These are phyloP conservation scores for Porphyrio hochstetteri DNA, from an alignment of 2,113 vertebrate species.

Conservation along the genomic window DNA sequence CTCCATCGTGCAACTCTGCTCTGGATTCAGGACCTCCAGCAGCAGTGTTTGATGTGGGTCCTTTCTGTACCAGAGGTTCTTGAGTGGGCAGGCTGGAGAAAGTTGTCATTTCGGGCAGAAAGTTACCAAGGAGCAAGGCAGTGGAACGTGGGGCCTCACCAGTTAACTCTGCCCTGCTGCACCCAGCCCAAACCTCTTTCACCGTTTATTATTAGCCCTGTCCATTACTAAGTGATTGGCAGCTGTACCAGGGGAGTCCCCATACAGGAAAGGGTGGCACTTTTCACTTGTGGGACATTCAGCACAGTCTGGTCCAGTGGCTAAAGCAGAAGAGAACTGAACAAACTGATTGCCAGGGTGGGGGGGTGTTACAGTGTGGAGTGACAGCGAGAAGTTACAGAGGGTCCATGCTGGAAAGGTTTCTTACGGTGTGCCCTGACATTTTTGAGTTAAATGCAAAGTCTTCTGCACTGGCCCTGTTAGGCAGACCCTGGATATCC, in stretches of 20 bases:
- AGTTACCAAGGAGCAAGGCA: background rate
- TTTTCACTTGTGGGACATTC: background rate
- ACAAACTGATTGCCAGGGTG: background rate
- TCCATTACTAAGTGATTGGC: background rate
- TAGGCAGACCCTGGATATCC: background rate
- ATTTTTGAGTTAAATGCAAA: background rate
- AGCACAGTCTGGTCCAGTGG: background rate
- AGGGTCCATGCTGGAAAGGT: background rate
- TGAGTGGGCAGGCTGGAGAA: background rate
- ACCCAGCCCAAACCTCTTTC: background rate
- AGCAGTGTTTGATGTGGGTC: background rate
- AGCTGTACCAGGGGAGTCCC: background rate
- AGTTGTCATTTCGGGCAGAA: background rate
- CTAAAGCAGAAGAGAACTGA: background rate
- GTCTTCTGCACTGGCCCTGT: background rate
- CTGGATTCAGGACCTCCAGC: background rate
- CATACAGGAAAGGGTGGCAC: background rate
- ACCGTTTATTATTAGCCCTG: background rate
- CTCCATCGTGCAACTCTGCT: background rate
- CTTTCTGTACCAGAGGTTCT: background rate
- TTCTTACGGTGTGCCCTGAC: background rate
- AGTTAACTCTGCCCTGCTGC: background rate
- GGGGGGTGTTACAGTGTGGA: background rate
- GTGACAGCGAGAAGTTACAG: background rate
- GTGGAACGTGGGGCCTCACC: background rate